These are phyloP conservation scores for Bembecia ichneumoniformis DNA, from an alignment of 2,888 invertebrate genomes.

Conservation along the genomic window DNA sequence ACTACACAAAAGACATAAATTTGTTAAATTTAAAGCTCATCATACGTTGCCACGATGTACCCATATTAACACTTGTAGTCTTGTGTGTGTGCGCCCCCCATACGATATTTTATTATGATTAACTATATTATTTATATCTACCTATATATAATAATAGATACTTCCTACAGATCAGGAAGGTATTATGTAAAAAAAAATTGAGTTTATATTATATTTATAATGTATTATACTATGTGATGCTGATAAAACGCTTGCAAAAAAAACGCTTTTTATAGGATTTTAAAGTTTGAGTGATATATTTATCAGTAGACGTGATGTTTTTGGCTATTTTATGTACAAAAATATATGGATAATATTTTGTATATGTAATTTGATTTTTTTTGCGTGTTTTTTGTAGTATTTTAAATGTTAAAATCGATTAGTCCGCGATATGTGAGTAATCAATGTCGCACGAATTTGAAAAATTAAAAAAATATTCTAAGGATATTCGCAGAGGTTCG, in stretches of 20 bases:
- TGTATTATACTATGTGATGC: background rate
- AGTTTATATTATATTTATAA: background rate
- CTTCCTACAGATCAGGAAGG: slow-evolving; percentile 53
- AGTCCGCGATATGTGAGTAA: no score
- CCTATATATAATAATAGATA: slow-evolving; percentile 19
- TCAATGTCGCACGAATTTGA: no score
- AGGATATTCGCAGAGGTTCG: no score
- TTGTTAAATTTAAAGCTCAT: slow-evolving; percentile 40
- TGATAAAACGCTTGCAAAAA: background rate
- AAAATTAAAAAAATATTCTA: no score
- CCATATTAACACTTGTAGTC: slow-evolving; percentile 39
- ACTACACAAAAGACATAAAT: background rate
- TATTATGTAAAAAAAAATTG: slow-evolving; percentile 5
- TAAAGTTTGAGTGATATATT: slow-evolving; percentile 8
- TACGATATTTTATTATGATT: slow-evolving; percentile 15
- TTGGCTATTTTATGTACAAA: slow-evolving; percentile 65
- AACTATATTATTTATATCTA: slow-evolving; percentile 11
- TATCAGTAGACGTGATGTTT: slow-evolving; percentile 35
- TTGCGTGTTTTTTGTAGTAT: slow-evolving; percentile 2
- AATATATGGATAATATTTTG: background rate
- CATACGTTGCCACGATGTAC: slow-evolving; percentile 66
- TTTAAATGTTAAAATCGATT: background rate
- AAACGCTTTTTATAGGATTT: slow-evolving; percentile 9
- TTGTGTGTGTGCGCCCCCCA: slow-evolving; percentile 29
- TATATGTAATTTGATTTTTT: background rate